Evolutionary conservation across 2,113 vertebrate genomes (phyloP), one percentile per base, ranked within the genome.

Genomic region (Proteles cristata): DNA sequence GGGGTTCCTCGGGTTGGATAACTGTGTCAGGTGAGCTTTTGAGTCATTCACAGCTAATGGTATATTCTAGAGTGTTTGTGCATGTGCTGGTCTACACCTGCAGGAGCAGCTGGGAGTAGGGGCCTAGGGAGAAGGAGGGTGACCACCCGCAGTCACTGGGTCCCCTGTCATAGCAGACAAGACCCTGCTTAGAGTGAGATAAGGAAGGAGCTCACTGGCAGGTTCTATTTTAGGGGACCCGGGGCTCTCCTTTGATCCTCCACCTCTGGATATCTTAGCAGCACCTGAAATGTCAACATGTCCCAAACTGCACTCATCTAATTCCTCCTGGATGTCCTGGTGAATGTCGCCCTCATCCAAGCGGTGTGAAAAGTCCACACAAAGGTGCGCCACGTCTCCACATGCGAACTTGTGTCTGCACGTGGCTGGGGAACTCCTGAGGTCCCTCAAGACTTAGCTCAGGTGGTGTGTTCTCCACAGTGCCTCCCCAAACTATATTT

Each of bases 341-440:
- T 76, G 55, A 86, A 61, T 35, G 19, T 87, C 50, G n/a, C 14
- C 50, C 4, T 50, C 33, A 5, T 5, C 71, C 33, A 43, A 1
- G 50, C n/a, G 33, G 73, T 50, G 68, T 23, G 85, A 87, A 39
- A 58, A 63, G 94, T 43, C 61, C 5, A 15, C 69, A 11, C 28
- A 10, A 4, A 68, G 79, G 31, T 33, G 45, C 17, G 66, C 83
- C 93, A 4, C 11, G 19, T 31, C 9, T 45, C 33, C 5, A 4
- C 1, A 19, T 4, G 0, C 17, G 35, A 66, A 28, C 31, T 28
- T 1, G 5, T 58, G 7, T 58, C 35, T 39, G 33, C 26, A 16
- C 53, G 0, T 4, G n/a, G 5, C 66, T 53, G 53, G 53, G 48
- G 66, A 89, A 55, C 14, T 39, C 50, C 17, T 31, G 66, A 4